A percentile compares a stretch with the other conserved stretches of the same genome.
Evolutionary conservation across 2,888 invertebrate genomes (phyloP).

Genomic region (Spisula solida): DNA sequence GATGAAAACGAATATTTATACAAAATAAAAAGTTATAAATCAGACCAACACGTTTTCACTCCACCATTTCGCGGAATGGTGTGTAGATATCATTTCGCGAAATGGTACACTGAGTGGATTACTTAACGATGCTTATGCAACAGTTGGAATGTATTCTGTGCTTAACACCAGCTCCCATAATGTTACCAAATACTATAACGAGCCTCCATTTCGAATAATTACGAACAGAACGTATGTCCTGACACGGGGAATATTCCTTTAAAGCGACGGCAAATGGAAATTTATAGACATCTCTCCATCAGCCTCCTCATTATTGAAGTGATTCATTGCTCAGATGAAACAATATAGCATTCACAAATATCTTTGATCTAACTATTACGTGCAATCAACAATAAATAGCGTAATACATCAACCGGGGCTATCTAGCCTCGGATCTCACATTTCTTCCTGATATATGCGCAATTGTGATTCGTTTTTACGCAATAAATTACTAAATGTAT

Average conservation of each 20-base stretch:
- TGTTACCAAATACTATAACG: constrained; percentile 9
- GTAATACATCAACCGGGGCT: constrained; percentile 53
- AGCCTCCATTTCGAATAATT: neutral
- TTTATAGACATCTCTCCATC: constrained; percentile 56
- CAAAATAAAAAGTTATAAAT: neutral
- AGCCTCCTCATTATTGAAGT: constrained; percentile 42
- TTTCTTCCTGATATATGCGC: constrained; percentile 41
- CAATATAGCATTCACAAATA: constrained; percentile 51
- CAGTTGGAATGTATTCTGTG: constrained; percentile 1
- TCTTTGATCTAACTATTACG: constrained; percentile 61
- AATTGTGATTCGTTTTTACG: constrained; percentile 30
- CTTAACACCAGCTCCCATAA: neutral
- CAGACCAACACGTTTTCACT: neutral
- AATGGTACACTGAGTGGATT: neutral
- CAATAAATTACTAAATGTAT: constrained; percentile 41
- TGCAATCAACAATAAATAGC: constrained; percentile 53
- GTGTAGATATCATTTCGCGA: neutral
- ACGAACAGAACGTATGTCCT: neutral
- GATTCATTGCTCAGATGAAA: constrained; percentile 60
- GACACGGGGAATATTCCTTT: constrained; percentile 24
- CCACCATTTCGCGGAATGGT: neutral
- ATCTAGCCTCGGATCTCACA: constrained; percentile 45
- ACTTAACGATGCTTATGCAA: neutral
- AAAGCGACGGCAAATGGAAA: constrained; percentile 54
- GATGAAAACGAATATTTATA: too few species aligned